These are phyloP conservation scores for Calliphora vicina DNA, from an alignment of 1,140 invertebrate genomes.

Conservation along the genomic window DNA sequence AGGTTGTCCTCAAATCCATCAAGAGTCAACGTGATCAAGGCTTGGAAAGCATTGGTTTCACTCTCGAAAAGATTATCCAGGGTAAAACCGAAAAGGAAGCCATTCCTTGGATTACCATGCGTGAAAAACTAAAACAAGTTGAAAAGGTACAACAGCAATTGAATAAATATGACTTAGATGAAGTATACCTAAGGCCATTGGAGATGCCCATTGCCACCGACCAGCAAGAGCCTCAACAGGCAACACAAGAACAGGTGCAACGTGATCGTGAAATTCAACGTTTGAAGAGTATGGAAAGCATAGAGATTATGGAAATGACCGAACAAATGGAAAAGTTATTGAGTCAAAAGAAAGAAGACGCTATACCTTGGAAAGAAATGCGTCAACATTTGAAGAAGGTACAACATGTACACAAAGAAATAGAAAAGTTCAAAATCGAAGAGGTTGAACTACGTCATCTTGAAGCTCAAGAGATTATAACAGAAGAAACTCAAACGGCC, in stretches of 20 bases:
- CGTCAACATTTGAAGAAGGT: conserved; percentile 60
- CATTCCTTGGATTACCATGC: conserved; percentile 62
- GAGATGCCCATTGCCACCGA: conserved; percentile 53
- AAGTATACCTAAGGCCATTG: conserved; percentile 55
- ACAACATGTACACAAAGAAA: conserved; percentile 55
- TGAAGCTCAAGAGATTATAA: conserved; percentile 48
- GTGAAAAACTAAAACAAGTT: conserved; percentile 57
- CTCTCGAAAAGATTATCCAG: conserved; percentile 57
- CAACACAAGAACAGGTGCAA: conserved; percentile 48
- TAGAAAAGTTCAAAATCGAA: conserved; percentile 61
- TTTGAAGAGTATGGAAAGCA: conserved; percentile 61
- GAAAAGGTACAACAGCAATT: conserved; percentile 56
- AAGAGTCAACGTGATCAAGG: conserved; percentile 58
- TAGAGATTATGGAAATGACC: conserved; percentile 61
- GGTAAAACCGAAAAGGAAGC: conserved; percentile 59
- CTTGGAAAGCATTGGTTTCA: conserved; percentile 55
- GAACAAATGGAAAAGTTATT: conserved; percentile 60
- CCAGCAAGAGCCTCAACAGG: conserved; percentile 49
- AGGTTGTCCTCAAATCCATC: conserved; percentile 60
- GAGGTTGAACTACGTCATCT: conserved; percentile 57
- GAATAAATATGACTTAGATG: conserved; percentile 58
- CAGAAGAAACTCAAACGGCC: conserved; percentile 47
- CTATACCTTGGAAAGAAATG: conserved; percentile 61
- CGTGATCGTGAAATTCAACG: conserved; percentile 55
- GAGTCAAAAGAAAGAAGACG: conserved; percentile 51